These are phyloP conservation scores for Anolis sagrei DNA, from an alignment of 2,113 vertebrate genomes.

Conservation along the genomic window DNA sequence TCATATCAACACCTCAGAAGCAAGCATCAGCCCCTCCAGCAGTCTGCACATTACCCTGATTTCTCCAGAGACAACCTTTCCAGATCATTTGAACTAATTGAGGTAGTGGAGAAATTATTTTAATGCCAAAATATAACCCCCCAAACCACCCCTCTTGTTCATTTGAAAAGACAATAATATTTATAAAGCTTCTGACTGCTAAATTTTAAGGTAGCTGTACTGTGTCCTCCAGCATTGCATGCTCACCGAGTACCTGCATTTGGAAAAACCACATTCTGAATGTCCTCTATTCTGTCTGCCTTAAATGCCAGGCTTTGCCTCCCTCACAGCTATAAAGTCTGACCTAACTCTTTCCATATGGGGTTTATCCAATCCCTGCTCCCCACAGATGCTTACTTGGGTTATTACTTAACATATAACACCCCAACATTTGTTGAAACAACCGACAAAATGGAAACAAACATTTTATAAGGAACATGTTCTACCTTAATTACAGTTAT, in stretches of 20 bases:
- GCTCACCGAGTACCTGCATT: neutral
- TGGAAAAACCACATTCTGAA: neutral
- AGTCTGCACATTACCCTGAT: constrained; percentile 66
- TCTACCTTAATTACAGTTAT: constrained; percentile 57
- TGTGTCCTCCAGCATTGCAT: neutral
- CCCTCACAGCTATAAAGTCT: neutral
- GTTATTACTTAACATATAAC: constrained; percentile 41
- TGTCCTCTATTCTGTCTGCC: constrained; percentile 6
- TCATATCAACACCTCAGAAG: constrained; percentile 79
- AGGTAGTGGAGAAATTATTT: constrained; percentile 83
- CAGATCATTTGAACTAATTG: constrained; percentile 82
- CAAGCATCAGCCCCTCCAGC: constrained; percentile 57
- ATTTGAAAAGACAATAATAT: constrained; percentile 72
- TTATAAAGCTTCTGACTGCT: constrained; percentile 56
- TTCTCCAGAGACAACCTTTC: constrained; percentile 81
- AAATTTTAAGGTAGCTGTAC: constrained; percentile 37
- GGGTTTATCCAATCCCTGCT: neutral
- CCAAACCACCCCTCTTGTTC: constrained; percentile 33
- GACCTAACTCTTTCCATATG: constrained; percentile 11
- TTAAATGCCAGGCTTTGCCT: accelerated
- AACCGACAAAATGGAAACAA: constrained; percentile 54
- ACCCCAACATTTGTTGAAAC: constrained; percentile 49
- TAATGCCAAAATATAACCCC: constrained; percentile 73
- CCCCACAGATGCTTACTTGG: constrained; percentile 26
- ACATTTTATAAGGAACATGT: constrained; percentile 46